These are phyloP conservation scores for Nyctibius grandis DNA, from an alignment of 2,797 vertebrate species.

Conservation along the genomic window DNA sequence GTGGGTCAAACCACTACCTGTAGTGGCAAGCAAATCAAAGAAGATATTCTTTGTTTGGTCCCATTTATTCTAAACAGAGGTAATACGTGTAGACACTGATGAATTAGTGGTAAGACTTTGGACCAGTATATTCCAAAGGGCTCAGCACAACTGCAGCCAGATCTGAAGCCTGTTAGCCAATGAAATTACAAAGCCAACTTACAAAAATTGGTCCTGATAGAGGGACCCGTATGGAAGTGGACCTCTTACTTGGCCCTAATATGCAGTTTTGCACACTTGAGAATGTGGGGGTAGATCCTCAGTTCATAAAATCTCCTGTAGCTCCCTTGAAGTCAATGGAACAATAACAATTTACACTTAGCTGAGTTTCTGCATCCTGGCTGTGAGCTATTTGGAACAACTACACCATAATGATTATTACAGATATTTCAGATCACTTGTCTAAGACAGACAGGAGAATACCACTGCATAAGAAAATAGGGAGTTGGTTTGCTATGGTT, in stretches of 20 bases:
- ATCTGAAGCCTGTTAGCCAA: constrained; percentile 14
- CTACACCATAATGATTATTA: constrained; percentile 40
- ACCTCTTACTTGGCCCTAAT: constrained; percentile 6
- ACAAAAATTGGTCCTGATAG: constrained; percentile 20
- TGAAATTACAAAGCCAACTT: too few relatives aligned
- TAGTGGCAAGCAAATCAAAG: not conserved
- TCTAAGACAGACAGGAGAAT: not conserved
- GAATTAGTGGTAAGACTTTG: not conserved
- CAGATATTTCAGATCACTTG: constrained; percentile 49
- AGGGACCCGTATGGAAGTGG: constrained; percentile 18
- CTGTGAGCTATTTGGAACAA: constrained; percentile 58
- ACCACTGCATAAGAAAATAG: constrained; percentile 17
- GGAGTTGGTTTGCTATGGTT: constrained; percentile 46
- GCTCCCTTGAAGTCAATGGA: constrained; percentile 55
- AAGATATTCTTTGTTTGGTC: not conserved
- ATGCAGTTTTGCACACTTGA: constrained; percentile 16
- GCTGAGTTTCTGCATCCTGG: constrained; percentile 51
- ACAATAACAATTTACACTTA: constrained; percentile 59
- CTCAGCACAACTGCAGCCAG: not conserved
- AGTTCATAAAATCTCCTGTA: constrained; percentile 48
- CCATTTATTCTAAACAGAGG: not conserved
- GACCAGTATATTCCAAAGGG: not conserved
- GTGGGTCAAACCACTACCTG: not conserved
- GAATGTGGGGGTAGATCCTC: constrained; percentile 26
- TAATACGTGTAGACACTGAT: not conserved